Evolutionary conservation across 2,113 vertebrate genomes (phyloP), one percentile per base, ranked within the genome.

Genomic region (Puffinus mauretanicus): DNA sequence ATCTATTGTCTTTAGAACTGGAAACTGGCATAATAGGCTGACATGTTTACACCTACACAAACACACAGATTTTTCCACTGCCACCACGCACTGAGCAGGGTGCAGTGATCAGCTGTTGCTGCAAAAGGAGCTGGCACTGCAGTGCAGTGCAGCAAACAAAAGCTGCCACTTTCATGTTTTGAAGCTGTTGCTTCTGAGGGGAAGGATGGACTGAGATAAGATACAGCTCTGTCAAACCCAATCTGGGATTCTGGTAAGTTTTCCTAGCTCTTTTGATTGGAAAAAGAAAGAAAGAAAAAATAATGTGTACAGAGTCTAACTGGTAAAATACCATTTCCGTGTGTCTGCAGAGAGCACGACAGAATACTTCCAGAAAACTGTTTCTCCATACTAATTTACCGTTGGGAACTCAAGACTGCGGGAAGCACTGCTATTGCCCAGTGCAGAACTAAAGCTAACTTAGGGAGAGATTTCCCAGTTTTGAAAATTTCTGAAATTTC

Each of bases 21-120:
- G 78, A 71, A 91, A 70, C 46, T 52, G 64, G 54, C 38, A 29
- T 27, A 82, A 62, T 14, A 86, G 75, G 49, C 90, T 96, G 90
- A 88, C 82, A 67, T 32, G 52, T 77, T 88, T 70, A 91, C 81
- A 93, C 66, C 84, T 90, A 87, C 94, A 82, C 52, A 80, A 65
- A 71, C 62, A 55, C 81, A 85, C 1, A 20, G 66, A 61, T 90
- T 93, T 91, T 89, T 85, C 79, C 69, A 46, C 76, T 86, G 71
- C 40, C 47, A 60, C 65, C 94, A 79, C 2, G 1, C 86, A 89
- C 42, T 24, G 69, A 91, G 52, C 32, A 76, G 61, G 26, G n/a
- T 78, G 69, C 86, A 87, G 81, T 49, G 69, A 91, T 91, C 89
- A 79, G 93, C 67, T 95, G 62, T 11, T 80, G 57, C 85, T 88